phyloP scores from a whole-genome alignment of 1,140 invertebrate species.

The Kradibia gibbosae region DNA sequence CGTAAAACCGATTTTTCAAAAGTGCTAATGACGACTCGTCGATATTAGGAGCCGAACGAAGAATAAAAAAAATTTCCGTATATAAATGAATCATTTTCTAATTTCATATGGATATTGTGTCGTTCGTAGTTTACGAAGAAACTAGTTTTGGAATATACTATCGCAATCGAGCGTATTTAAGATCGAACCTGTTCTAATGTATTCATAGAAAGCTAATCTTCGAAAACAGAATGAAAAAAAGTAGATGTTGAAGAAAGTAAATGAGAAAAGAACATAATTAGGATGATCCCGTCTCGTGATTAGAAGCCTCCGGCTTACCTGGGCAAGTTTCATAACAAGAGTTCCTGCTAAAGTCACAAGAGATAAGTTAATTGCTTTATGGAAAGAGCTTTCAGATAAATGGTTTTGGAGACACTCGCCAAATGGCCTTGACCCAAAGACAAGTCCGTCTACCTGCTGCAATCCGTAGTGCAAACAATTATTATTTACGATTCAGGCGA shows the following conservation, averaged over 20 bases:
- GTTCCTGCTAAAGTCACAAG: background rate
- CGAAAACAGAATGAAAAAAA: background rate
- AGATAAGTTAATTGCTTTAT: slow-evolving; percentile 6
- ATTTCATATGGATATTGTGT: background rate
- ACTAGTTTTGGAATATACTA: background rate
- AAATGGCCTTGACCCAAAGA: background rate
- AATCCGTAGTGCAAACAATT: background rate
- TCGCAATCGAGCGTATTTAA: background rate
- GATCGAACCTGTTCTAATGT: background rate
- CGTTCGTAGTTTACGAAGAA: background rate
- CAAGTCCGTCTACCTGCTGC: background rate
- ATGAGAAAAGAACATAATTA: slow-evolving; percentile 7
- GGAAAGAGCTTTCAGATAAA: slow-evolving; percentile 4
- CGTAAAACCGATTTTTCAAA: too few species aligned
- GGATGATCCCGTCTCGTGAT: background rate
- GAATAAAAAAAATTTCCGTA: too few species aligned
- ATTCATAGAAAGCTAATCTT: slow-evolving; percentile 21
- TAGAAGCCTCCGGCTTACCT: background rate
- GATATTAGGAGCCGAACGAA: too few species aligned
- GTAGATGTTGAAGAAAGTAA: background rate
- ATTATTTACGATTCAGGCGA: background rate
- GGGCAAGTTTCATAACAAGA: background rate
- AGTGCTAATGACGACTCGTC: too few species aligned
- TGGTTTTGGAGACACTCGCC: background rate
- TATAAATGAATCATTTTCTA: too few species aligned